Evolutionary conservation across 2,113 vertebrate genomes (phyloP), one percentile per base, ranked within the genome.

Genomic region (Pungitius pungitius): DNA sequence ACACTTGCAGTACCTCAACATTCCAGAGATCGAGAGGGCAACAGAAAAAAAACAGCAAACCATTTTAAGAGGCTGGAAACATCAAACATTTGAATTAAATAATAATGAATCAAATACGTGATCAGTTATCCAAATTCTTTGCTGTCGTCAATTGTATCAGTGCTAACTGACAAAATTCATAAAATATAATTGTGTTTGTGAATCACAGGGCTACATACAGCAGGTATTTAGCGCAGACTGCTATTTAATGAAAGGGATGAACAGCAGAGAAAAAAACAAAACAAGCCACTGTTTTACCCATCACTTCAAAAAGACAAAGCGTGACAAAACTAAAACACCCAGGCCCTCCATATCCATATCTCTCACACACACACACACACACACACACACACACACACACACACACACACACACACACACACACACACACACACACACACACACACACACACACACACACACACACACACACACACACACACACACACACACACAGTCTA

Each of bases 401-500:
- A 68, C 27, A 51, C 69, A 84, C 77, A 72, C 33, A 69, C 80
- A 75, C 42, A 51, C 79, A 66, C 65, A 64, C 63, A 78, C 42
- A 79, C 57, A 85, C 86, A 85, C 81, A 70, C 43, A 61, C 64
- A 8, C 47, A 15, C 62, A n/a, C 27, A n/a, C 43, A 33, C 60
- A 3, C 14, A 2, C 73, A 69, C 47, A 49, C 69, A 39, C 42
- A 60, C 47, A 55, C 67, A 68, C 20, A 69, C 65, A 77, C 72
- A 54, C 56, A 15, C n/a, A 49, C 59, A 33, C 47, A 68, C 27
- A 51, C 69, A 84, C 77, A 72, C 33, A 69, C 80, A 75, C 42
- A 51, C 79, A 66, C 65, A 64, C 63, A 78, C 42, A 79, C 57
- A 85, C 86, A 85, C 81, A 70, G 88, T 85, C 90, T 90, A 92